Evolutionary conservation across 2,888 invertebrate species (phyloP).

Genomic region (Drosophila longiperda): DNA sequence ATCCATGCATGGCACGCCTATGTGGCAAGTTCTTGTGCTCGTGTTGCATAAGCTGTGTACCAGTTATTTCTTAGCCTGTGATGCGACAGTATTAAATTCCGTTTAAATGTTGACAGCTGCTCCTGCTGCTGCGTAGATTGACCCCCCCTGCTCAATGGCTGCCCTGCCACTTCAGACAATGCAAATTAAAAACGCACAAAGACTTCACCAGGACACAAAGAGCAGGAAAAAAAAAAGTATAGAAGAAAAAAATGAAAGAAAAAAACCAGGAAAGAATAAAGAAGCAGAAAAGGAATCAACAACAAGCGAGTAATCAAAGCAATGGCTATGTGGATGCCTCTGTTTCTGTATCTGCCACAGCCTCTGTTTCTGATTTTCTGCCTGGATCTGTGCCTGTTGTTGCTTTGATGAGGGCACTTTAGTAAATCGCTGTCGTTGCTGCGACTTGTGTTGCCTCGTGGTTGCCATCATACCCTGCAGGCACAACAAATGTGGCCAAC

Average conservation of each 20-base stretch:
- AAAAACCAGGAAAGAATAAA: not conserved
- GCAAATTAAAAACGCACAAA: conserved; percentile 60
- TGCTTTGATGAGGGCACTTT: conserved; percentile 78
- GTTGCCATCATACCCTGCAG: conserved; percentile 22
- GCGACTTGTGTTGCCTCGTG: conserved; percentile 24
- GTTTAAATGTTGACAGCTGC: conserved; percentile 50
- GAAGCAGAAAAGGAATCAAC: conserved; percentile 11
- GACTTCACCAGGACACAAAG: conserved; percentile 26
- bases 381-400: conserved; percentile 67
- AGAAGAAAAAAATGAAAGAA: not conserved
- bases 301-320: conserved; percentile 51
- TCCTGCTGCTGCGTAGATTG: conserved; percentile 7
- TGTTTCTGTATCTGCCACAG: not conserved
- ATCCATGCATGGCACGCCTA: conserved; percentile 48
- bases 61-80: conserved; percentile 15
- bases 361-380: conserved; percentile 7
- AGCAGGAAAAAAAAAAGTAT: conserved; percentile 21
- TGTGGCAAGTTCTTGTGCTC: not conserved
- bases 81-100: conserved; percentile 32
- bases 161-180: conserved; percentile 45
- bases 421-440: conserved; percentile 66
- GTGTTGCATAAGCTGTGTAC: conserved; percentile 15
- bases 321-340: conserved; percentile 39
- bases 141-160: conserved; percentile 1
- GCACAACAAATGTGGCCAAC: not conserved